Base-by-base conservation (phyloP, 2,113 vertebrate species). In the Athene cunicularia region DNA sequence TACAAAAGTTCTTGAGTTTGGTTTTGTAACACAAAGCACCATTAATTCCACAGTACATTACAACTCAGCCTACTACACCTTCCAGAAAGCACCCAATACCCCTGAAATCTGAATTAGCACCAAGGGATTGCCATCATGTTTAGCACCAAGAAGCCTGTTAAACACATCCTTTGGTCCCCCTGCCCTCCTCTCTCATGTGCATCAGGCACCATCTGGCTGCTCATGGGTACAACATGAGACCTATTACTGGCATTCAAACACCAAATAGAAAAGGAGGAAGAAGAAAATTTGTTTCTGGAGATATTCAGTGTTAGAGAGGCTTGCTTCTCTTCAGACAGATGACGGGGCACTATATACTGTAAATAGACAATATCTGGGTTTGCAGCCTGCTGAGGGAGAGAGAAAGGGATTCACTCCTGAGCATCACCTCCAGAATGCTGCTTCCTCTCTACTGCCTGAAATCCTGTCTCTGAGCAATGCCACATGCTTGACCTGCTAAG, bases 141-240 rank as follows among this genome's bases (percentile, higher is more conserved):
- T 97, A 98, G 97, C 97, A 98, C 97, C 97, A 96, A 93, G 86
- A 86, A 97, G 43, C 93, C 75, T 71, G 70, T 86, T 55, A 80
- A 93, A 77, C 52, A 52, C 24, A 76, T 18, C 22, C 63, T 80
- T 81, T 93, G 53, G 77, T 68, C n/a, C 30, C 62, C 70, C 83
- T 64, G 60, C 52, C 49, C 55, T 82, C 52, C 45, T 56, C 39
- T 74, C 43, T 59, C 71, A 30, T 2, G 3, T 35, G 39, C 55
- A 56, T 75, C 64, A 92, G 80, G 72, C n/a, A 83, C 74, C 22
- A 19, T 55, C n/a, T 35, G 56, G 68, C 60, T 94, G 45, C 64
- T 94, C 32, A 10, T 37, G 33, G 52, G 64, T 45, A 79, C 55
- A 70, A 82, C 32, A 27, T 35, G 84, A 91, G 72, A 85, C 30